These are phyloP conservation scores for Menidia menidia DNA, from an alignment of 2,797 vertebrate species.

Conservation along the genomic window DNA sequence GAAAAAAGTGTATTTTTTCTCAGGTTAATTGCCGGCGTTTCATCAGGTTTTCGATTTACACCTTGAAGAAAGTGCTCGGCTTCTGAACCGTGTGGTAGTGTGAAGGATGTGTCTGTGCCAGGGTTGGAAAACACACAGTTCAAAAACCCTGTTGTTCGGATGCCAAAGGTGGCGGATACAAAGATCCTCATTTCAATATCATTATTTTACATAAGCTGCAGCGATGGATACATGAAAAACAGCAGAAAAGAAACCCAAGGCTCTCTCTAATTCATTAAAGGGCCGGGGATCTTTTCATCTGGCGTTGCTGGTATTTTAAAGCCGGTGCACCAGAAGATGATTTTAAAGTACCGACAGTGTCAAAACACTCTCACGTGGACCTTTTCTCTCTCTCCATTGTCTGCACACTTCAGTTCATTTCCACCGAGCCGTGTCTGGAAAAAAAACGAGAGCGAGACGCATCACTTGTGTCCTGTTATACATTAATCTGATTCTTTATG, in stretches of 20 bases:
- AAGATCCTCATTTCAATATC: neutral
- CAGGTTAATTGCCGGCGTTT: conserved; percentile 32
- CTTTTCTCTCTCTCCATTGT: neutral
- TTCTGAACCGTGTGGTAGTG: neutral
- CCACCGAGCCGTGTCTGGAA: conserved; percentile 1
- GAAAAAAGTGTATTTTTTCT: conserved; percentile 22
- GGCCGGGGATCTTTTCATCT: conserved; percentile 9
- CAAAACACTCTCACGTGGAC: neutral
- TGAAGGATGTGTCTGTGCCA: neutral
- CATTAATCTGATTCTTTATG: conserved; percentile 11
- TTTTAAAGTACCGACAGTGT: conserved; percentile 16
- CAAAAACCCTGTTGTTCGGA: neutral
- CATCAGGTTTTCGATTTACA: conserved; percentile 13
- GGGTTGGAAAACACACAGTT: neutral
- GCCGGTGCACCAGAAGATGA: conserved; percentile 9
- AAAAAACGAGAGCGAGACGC: neutral
- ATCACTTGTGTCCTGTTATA: conserved; percentile 10
- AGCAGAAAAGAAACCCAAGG: neutral
- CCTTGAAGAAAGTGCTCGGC: conserved; percentile 2
- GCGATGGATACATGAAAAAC: neutral
- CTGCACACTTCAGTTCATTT: conserved; percentile 5
- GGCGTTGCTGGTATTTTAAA: neutral
- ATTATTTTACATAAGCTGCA: neutral
- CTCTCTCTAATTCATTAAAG: neutral
- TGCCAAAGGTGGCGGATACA: neutral